Base-by-base conservation (phyloP, 2,888 invertebrate species). In the Acronicta alni region DNA sequence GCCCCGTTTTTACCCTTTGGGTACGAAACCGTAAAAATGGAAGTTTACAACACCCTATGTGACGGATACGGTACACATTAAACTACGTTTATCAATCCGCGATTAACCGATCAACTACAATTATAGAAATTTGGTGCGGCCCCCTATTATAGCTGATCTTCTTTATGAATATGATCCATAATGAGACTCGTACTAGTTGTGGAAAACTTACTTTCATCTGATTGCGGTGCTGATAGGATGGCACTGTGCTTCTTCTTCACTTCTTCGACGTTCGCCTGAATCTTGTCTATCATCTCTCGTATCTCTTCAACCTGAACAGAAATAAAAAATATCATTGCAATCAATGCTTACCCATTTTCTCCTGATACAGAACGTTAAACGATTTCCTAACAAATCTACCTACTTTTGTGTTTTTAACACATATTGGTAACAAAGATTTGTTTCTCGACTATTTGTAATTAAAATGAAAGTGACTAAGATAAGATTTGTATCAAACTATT, bases 181-280 rank as follows among this genome's bases (percentile, higher is more conserved):
- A 35, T n/a, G n/a, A 35, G n/a, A n/a, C 35, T n/a, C n/a, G 1
- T 6, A n/a, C 14, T 4, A 6, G 35, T 12, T 30, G 30, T 30
- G 10, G 0, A 30, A 30, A 53, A 69, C 98, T 97, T 94, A 98
- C 98, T 99, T 95, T 99, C 99, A 96, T 99, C 99, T 91, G 99
- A 98, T 92, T 99, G 98, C 81, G 99, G 99, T 83, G 99, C 99
- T 86, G 99, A 99, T 86, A 99, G 95, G 89, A 99, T 99, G 94
- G 99, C 98, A 95, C 99, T 99, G 95, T 99, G 99, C 96, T 99
- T 99, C 96, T 99, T 99, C 96, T 99, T 99, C 68, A 99, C 99
- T 92, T 99, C 99, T 90, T 99, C 99, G 78, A 99, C 99, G 96
- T 99, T 99, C 86, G 98, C 97, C 93, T 99, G 99, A 90, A 99